Percentiles rank a stretch among this genome's conserved stretches.
These are phyloP conservation scores for Astyanax mexicanus DNA, from an alignment of 2,797 vertebrate genomes.

Conservation along the genomic window DNA sequence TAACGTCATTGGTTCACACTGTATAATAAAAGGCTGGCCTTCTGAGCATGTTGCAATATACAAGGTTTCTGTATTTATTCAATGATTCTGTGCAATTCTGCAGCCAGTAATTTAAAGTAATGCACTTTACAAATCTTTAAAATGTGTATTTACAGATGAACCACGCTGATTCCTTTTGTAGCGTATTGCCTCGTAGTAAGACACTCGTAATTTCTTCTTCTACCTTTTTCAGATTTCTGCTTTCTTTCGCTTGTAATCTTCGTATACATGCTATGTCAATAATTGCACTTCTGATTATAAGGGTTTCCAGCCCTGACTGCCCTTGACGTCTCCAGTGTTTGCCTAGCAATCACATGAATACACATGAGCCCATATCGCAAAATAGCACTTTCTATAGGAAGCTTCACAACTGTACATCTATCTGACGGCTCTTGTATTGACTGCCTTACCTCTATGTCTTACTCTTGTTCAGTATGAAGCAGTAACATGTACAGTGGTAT, in stretches of 20 bases:
- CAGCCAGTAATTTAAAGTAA: constrained; percentile 32
- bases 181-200: background rate
- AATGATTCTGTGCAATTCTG: constrained; percentile 33
- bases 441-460: constrained; percentile 35
- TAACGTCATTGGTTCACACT: constrained; percentile 24
- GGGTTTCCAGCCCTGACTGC: background rate
- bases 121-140: constrained; percentile 39
- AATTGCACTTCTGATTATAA: constrained; percentile 1
- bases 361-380: background rate
- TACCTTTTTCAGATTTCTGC: constrained; percentile 3
- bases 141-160: constrained; percentile 12
- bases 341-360: background rate
- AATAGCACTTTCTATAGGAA: constrained; percentile 31
- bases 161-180: constrained; percentile 8
- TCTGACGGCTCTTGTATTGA: constrained; percentile 17
- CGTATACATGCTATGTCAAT: constrained; percentile 23
- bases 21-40: constrained; percentile 11
- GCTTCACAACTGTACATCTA: background rate
- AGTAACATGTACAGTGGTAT: constrained; percentile 36
- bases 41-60: constrained; percentile 52
- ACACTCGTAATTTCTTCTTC: constrained; percentile 32
- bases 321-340: constrained; percentile 1
- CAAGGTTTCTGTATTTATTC: constrained; percentile 36
- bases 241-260: constrained; percentile 11
- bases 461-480: constrained; percentile 9